These are phyloP conservation scores for Scaptodrosophila latifasciaeformis DNA, from an alignment of 2,888 invertebrate species.

Conservation along the genomic window DNA sequence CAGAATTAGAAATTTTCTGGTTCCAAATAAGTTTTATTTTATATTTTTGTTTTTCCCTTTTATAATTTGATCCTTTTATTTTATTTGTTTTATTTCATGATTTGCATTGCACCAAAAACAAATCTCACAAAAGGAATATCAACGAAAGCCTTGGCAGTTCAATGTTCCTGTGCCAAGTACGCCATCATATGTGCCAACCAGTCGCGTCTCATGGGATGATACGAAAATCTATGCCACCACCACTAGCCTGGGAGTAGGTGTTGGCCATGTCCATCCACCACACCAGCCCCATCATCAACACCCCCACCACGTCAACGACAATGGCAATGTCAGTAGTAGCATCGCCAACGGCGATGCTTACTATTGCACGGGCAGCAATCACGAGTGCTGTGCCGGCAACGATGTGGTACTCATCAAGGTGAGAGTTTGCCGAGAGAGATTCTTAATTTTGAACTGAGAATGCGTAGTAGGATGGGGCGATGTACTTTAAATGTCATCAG, in stretches of 20 bases:
- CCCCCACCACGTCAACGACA: too few species aligned
- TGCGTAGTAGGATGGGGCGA: background rate
- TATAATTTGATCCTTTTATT: slow-evolving; percentile 1
- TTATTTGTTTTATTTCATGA: slow-evolving; percentile 7
- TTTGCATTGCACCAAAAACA: slow-evolving; percentile 17
- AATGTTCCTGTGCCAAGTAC: slow-evolving; percentile 71
- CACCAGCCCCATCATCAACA: slow-evolving; percentile 19
- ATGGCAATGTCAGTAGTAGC: slow-evolving; percentile 19
- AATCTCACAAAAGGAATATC: slow-evolving; percentile 64
- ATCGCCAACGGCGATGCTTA: slow-evolving; percentile 57
- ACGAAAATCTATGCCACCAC: slow-evolving; percentile 71
- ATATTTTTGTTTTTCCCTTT: slow-evolving; percentile 2
- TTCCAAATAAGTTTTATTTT: slow-evolving; percentile 13
- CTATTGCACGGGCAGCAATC: slow-evolving; percentile 73
- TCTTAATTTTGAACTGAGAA: background rate
- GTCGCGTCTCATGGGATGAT: slow-evolving; percentile 75
- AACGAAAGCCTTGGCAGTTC: slow-evolving; percentile 70
- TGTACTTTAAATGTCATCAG: slow-evolving; percentile 15
- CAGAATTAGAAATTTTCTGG: too few species aligned
- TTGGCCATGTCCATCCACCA: slow-evolving; percentile 16
- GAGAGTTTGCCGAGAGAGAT: slow-evolving; percentile 9
- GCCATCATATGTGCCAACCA: slow-evolving; percentile 71
- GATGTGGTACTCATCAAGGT: slow-evolving; percentile 76
- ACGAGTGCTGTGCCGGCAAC: slow-evolving; percentile 74
- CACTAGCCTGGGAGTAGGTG: slow-evolving; percentile 23